Evolutionary conservation across 1,140 invertebrate genomes (phyloP).

Genomic region (Apolygus lucorum): DNA sequence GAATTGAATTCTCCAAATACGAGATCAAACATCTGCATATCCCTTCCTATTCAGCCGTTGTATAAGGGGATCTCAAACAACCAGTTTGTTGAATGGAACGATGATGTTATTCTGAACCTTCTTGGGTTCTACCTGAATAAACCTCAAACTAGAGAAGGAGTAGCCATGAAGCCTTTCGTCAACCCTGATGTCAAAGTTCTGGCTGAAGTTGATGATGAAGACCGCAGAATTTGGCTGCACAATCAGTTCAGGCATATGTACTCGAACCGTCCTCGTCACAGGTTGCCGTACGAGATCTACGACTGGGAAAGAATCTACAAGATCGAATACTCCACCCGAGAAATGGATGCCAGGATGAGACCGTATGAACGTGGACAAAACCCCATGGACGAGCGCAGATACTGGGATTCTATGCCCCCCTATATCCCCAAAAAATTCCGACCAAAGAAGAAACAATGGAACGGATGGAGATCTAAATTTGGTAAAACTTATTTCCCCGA

Average conservation of each 20-base stretch:
- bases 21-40: constrained; percentile 71
- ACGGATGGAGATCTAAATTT: constrained; percentile 26
- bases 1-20: constrained; percentile 53
- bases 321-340: constrained; percentile 31
- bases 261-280: constrained; percentile 43
- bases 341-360: constrained; percentile 31
- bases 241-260: constrained; percentile 55
- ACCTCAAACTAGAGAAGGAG: constrained; percentile 49
- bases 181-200: constrained; percentile 47
- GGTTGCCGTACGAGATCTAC: constrained; percentile 32
- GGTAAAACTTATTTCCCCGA: constrained; percentile 31
- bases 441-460: constrained; percentile 28
- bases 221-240: constrained; percentile 58
- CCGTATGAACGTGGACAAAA: constrained; percentile 32
- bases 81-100: constrained; percentile 52
- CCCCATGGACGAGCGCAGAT: constrained; percentile 32
- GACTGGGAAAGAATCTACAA: constrained; percentile 37
- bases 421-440: constrained; percentile 28
- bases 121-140: constrained; percentile 65
- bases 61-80: constrained; percentile 60
- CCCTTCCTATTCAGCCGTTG: constrained; percentile 57
- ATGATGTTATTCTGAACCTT: constrained; percentile 62
- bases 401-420: constrained; percentile 16
- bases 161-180: constrained; percentile 67
- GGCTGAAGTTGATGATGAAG: constrained; percentile 56